phyloP scores from a whole-genome alignment of 92 coral and sea anemone genomes.

The Chrysogorgia sp. region DNA sequence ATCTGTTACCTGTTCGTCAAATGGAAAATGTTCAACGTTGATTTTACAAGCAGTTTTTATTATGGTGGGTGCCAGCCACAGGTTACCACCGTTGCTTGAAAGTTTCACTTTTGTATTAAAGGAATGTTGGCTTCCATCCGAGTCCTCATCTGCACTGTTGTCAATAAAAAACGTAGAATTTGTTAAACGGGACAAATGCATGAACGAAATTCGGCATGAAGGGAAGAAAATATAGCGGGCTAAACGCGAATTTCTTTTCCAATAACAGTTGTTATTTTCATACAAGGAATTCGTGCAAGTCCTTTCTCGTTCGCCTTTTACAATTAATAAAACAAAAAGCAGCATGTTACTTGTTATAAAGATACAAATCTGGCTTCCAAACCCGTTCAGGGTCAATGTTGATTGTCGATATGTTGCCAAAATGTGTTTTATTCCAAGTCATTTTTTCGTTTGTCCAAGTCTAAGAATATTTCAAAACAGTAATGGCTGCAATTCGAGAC shows the following conservation, averaged over 20 bases:
- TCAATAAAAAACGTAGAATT: neutral
- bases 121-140: conserved; percentile 80
- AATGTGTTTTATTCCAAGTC: conserved; percentile 74
- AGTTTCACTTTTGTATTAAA: conserved; percentile 84
- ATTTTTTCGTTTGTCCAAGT: conserved; percentile 79
- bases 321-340: neutral
- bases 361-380: conserved; percentile 95
- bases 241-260: neutral
- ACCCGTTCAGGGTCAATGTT: conserved; percentile 74
- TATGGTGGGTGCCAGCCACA: conserved; percentile 89
- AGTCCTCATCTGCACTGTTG: conserved; percentile 76
- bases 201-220: neutral
- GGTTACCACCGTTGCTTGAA: conserved; percentile 59
- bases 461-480: conserved; percentile 40
- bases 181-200: neutral
- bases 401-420: conserved; percentile 76
- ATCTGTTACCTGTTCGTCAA: conserved; percentile 83
- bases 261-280: neutral
- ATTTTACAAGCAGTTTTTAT: conserved; percentile 88
- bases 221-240: neutral
- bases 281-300: neutral
- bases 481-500: neutral
- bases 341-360: conserved; percentile 91
- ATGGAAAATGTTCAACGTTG: conserved; percentile 81
- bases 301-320: too few relatives aligned